Base-by-base conservation (phyloP, 2,797 vertebrate genomes). In the Enteromius mattozi region DNA sequence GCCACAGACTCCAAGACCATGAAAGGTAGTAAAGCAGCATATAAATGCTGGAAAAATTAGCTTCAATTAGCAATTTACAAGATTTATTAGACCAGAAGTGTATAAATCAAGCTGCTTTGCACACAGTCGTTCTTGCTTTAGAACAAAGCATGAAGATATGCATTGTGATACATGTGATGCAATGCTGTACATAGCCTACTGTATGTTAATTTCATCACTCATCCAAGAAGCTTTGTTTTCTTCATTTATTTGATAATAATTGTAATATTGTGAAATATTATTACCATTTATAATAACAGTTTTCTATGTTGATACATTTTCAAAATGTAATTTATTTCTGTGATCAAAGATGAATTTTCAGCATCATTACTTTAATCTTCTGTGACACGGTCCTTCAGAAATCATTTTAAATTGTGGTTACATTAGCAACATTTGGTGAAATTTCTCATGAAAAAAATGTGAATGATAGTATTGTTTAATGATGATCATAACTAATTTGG, bases 41-140 rank as follows among this genome's bases (percentile, higher is more conserved):
- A 70, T 80, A 42, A 91, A 92, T 92, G 86, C 88, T 88, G 79
- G 82, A 87, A 90, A 87, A 85, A 88, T 87, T 45, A 72, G 85
- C 82, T 85, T 74, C 87, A 80, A 90, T 89, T 87, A 59, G 37
- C 37, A 83, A 61, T 88, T 89, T 81, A 80, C 19, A 7, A 61
- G 54, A 42, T 63, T 85, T 84, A 3, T 56, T 80, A 61, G 40
- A 59, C 16, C 40, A 71, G 66, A 35, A 78, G 33, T 71, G 70
- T 63, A 66, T 7, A 68, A 63, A 63, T 63, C 19, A 61, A 61
- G 56, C 8, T 19, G 37, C n/a, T 42, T 19, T 42, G 54, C 54
- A 24, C 14, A 27, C 1, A 40, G 8, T 17, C 35, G 4, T 61
- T 27, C 75, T 19, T 77, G 54, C 35, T 77, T 0, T 77, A 42